Base-by-base conservation (phyloP, 2,888 invertebrate species). In the Philereme vetulata region DNA sequence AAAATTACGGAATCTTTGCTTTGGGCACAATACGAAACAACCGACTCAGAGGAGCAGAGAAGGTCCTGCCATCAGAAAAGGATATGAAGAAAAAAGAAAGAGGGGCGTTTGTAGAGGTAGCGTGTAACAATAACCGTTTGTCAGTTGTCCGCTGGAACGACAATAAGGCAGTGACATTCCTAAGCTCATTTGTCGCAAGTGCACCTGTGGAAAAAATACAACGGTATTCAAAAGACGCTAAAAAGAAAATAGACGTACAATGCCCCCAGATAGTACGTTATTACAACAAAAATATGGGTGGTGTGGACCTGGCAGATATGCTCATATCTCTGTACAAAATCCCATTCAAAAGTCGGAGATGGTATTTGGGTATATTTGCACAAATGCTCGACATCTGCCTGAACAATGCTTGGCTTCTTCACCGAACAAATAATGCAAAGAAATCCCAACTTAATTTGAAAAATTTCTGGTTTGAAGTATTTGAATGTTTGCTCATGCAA, bases 261-360 rank as follows among this genome's bases (percentile, higher is more conserved):
- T 78, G 76, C 63, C 80, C 80, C n/a, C 65, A 76, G 55, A 66
- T 78, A 40, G 71, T 78, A 6, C 60, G 58, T n/a, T 60, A 72
- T 9, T 78, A 80, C 60, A 80, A 80, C 58, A 72, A 67, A 51
- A 73, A 78, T 60, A 80, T 81, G 78, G 79, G 76, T 4, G 76
- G 77, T 5, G 76, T 78, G 0, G 77, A 79, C 51, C 60, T 78
- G 10, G 70, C 70, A 5, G 77, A 79, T 46, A 76, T 74, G 72
- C 66, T 74, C 5, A 65, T 75, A 48, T 67, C 70, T 4, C 56
- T 74, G 5, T 72, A 75, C 50, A 70, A 60, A 68, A 73, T 62
- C 5, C 68, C 70, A 32, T 68, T 73, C 51, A 73, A 76, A 47
- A 72, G 57, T 32, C 63, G 72, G 35, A 62, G 75, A 35, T 78